Conservation (phyloP, 2,888 invertebrate genomes). For the Branchinecta sandiegonensis region DNA sequence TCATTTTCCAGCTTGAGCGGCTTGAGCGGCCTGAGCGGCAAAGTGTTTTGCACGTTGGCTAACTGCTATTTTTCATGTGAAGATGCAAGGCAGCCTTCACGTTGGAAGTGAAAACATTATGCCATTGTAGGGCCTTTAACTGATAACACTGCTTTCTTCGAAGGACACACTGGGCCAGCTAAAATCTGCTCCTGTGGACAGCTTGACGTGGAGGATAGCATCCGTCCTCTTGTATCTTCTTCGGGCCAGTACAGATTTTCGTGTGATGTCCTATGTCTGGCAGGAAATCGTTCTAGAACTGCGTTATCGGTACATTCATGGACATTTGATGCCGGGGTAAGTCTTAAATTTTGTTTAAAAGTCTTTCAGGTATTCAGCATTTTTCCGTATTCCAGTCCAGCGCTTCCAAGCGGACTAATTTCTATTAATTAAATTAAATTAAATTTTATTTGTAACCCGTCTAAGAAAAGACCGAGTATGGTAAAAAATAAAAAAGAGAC, state of each 20-base stretch:
- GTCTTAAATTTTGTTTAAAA: slow-evolving; percentile 34
- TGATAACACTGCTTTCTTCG: not conserved
- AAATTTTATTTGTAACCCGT: no score
- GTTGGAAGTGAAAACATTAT: no score
- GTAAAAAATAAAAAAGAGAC: no score
- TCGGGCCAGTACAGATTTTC: slow-evolving; percentile 53
- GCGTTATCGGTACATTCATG: slow-evolving; percentile 74
- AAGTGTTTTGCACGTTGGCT: no score
- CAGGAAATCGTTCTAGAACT: slow-evolving; percentile 81
- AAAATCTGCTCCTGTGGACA: slow-evolving; percentile 43
- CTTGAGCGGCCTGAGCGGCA: no score
- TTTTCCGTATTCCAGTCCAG: not conserved
- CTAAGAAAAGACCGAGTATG: no score
- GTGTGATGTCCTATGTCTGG: slow-evolving; percentile 76
- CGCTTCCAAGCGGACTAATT: not conserved
- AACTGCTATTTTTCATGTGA: no score
- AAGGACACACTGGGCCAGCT: not conserved
- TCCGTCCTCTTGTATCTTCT: slow-evolving; percentile 55
- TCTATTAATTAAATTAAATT: no score
- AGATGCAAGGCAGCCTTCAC: no score
- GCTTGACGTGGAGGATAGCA: slow-evolving; percentile 66
- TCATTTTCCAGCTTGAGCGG: no score
- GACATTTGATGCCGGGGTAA: slow-evolving; percentile 65
- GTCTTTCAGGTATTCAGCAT: slow-evolving; percentile 16
- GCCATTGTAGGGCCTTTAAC: no score